Conservation (phyloP, 92 coral and sea anemone genomes). For the Scolanthus callimorphus region DNA sequence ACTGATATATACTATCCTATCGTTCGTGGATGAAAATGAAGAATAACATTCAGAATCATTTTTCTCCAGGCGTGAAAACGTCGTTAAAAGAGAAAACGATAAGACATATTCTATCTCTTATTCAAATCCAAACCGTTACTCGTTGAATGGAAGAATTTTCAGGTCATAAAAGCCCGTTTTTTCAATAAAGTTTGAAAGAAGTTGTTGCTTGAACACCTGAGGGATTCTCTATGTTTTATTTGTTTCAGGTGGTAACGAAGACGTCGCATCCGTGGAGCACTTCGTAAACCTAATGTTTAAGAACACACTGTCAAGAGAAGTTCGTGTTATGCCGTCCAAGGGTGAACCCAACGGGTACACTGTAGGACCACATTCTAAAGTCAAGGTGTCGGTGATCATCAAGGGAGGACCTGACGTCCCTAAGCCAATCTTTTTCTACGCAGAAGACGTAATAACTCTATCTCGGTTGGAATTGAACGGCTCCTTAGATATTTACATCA, state of each 20-base stretch:
- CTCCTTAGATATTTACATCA: slow-evolving; percentile 52
- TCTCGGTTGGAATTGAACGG: slow-evolving; percentile 68
- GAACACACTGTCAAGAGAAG: slow-evolving; percentile 78
- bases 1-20: no score
- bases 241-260: slow-evolving; percentile 10
- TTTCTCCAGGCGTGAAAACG: no score
- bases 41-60: no score
- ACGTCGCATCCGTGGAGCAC: slow-evolving; percentile 36
- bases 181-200: no score
- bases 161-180: no score
- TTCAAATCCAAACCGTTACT: no score
- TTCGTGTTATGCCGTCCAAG: slow-evolving; percentile 72
- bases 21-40: no score
- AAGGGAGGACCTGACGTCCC: slow-evolving; percentile 57
- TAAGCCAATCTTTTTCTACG: slow-evolving; percentile 67
- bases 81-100: no score
- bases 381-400: slow-evolving; percentile 79
- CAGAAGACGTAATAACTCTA: slow-evolving; percentile 77
- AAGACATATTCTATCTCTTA: no score
- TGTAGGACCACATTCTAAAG: slow-evolving; percentile 31
- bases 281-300: slow-evolving; percentile 68
- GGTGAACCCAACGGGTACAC: slow-evolving; percentile 82
- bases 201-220: no score
- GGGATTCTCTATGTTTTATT: no score
- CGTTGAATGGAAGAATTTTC: no score